Percentiles rank a stretch among this genome's conserved stretches.
phyloP scores from a whole-genome alignment of 2,888 invertebrate genomes.

The Tetragonula carbonaria region DNA sequence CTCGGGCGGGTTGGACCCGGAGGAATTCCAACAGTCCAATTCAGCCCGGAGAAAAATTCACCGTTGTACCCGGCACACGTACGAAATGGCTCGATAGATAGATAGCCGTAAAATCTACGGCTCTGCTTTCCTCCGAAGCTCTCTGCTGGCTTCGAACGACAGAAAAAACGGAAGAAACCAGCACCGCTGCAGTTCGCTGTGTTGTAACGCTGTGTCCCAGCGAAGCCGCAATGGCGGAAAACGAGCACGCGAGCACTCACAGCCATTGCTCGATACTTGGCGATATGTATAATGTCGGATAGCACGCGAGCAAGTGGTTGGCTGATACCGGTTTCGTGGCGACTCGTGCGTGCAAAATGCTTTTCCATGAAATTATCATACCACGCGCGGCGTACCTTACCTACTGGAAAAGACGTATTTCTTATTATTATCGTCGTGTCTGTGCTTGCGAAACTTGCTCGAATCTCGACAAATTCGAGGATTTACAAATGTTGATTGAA shows the following conservation, averaged over 20 bases:
- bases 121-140: conserved; percentile 16
- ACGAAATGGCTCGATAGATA: conserved; percentile 78
- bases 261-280: conserved; percentile 7
- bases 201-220: not conserved
- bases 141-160: conserved; percentile 5
- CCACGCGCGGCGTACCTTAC: not conserved
- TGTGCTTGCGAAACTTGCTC: too few species aligned
- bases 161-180: not conserved
- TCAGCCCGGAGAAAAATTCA: conserved; percentile 57
- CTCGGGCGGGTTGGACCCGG: conserved; percentile 51
- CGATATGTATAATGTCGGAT: conserved; percentile 8
- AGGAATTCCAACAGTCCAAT: conserved; percentile 67
- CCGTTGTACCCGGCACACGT: conserved; percentile 76
- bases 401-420: not conserved
- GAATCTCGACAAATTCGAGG: too few species aligned
- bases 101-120: conserved; percentile 73
- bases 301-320: conserved; percentile 2
- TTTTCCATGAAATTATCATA: conserved; percentile 23
- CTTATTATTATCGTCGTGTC: not conserved
- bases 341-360: conserved; percentile 20
- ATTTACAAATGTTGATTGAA: too few species aligned
- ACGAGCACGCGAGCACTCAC: conserved; percentile 15
- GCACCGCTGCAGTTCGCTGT: too few species aligned
- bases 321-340: not conserved
- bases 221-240: conserved; percentile 14